phyloP scores from a whole-genome alignment of 2,888 invertebrate species.

The Caprella mutica region DNA sequence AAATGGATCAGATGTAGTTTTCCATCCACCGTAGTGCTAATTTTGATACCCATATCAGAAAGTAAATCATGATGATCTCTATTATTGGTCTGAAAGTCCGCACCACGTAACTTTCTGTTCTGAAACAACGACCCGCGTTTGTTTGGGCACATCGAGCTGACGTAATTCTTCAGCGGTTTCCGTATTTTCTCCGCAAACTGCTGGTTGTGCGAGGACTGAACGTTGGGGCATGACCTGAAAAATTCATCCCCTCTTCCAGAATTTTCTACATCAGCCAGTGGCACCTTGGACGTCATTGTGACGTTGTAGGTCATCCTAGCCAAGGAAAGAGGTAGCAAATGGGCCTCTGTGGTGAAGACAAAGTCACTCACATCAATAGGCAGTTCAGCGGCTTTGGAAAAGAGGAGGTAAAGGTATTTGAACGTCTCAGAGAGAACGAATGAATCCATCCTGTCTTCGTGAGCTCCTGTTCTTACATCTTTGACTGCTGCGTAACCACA shows the following conservation, averaged over 20 bases:
- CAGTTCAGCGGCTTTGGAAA: constrained; percentile 63
- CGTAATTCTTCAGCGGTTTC: constrained; percentile 69
- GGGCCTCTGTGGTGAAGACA: constrained; percentile 87
- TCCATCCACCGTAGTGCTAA: constrained; percentile 77
- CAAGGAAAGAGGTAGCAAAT: constrained; percentile 76
- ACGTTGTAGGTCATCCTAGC: constrained; percentile 48
- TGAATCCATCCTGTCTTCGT: constrained; percentile 96
- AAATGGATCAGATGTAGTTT: constrained; percentile 78
- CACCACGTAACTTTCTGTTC: constrained; percentile 39
- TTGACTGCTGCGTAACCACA: constrained; percentile 98
- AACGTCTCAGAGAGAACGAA: constrained; percentile 96
- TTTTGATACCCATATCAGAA: constrained; percentile 87
- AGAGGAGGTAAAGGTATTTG: constrained; percentile 89
- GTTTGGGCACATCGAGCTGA: constrained; percentile 65
- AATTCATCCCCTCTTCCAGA: constrained; percentile 51
- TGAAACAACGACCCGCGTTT: constrained; percentile 38
- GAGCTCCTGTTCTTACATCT: constrained; percentile 76
- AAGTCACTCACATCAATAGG: constrained; percentile 72
- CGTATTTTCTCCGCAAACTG: constrained; percentile 58
- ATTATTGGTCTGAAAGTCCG: constrained; percentile 56
- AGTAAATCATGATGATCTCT: constrained; percentile 75
- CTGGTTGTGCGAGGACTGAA: constrained; percentile 52
- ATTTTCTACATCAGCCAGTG: constrained; percentile 10
- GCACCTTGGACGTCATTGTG: constrained; percentile 2
- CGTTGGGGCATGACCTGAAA: constrained; percentile 69